Conservation (phyloP, 2,888 invertebrate species). For the Pocota personata region DNA sequence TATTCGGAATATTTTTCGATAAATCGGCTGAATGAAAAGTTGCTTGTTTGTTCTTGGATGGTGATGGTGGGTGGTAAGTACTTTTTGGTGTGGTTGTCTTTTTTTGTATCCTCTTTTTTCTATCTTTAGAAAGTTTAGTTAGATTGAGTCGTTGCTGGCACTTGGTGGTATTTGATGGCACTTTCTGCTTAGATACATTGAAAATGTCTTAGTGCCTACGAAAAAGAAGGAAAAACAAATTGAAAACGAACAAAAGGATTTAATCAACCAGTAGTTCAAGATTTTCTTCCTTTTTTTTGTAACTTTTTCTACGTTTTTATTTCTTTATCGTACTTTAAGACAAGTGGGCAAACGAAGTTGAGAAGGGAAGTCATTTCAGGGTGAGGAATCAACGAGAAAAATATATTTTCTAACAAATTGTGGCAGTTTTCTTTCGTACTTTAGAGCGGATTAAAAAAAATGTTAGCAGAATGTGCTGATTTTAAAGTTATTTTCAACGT, state of each 20-base stretch:
- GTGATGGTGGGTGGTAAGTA: neutral
- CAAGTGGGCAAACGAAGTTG: neutral
- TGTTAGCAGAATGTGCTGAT: too few species aligned
- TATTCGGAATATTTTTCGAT: slow-evolving; percentile 45
- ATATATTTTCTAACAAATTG: too few species aligned
- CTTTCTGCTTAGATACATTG: slow-evolving; percentile 17
- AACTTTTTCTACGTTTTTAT: neutral
- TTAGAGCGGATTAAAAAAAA: too few species aligned
- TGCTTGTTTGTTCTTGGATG: slow-evolving; percentile 49
- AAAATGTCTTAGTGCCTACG: neutral
- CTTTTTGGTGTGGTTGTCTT: neutral
- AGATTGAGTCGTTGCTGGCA: slow-evolving; percentile 54
- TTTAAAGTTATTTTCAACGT: too few species aligned
- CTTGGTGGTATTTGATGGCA: slow-evolving; percentile 47
- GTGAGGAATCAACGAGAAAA: too few species aligned
- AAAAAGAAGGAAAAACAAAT: neutral
- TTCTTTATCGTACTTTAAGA: neutral
- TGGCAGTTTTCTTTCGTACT: too few species aligned
- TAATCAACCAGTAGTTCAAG: slow-evolving; percentile 24
- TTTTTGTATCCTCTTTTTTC: neutral
- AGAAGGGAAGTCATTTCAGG: too few species aligned
- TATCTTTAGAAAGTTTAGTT: neutral
- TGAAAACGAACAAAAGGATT: slow-evolving; percentile 26
- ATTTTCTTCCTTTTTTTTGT: neutral
- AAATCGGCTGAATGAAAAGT: slow-evolving; percentile 59